Base-by-base conservation (phyloP, 92 coral and sea anemone genomes). In the Palythoa grandiflora region DNA sequence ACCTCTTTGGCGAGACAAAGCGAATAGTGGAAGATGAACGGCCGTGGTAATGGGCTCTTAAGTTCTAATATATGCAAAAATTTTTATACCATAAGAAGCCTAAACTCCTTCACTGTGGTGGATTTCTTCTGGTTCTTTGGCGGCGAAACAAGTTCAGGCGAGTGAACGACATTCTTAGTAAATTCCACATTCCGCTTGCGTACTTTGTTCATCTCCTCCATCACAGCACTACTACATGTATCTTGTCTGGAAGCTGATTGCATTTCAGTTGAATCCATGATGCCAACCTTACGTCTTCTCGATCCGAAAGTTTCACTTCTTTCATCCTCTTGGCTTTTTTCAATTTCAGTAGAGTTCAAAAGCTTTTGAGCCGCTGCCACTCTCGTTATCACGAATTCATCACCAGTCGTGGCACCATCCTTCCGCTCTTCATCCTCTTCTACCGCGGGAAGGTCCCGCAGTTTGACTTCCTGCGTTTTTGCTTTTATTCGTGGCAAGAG, bases 401-500 rank as follows among this genome's bases (percentile, higher is more conserved):
- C 86, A 16, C 71, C 47, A 65, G 75, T 60, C 3, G 16, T 48
- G 39, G 38, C 36, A 61, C 20, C 51, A 21, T 35, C 44, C 9
- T 37, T 2, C 2, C 37, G 35, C 3, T 65, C 75, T 8, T 47
- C 75, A 6, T 47, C 66, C 28, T 81, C 86, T 66, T 61, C 13
- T 37, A 81, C n/a, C 6, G 86, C 71, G 55, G 86, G 55, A 39
- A 81, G 86, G 14, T 36, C 74, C 50, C 15, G 86, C 12, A 44
- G 50, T 44, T 44, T 44, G 50, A 5, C 50, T 44, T 3, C 74
- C 50, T 15, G 86, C 6, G 76, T n/a, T 81, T 81, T 81, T 1
- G 80, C 88, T 13, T 88, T 92, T 75, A 93, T 87, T 65, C 89
- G 91, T 63, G 98, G 98, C 47, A 94, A 84, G n/a, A 94, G 73